These are phyloP conservation scores for Mechanitis mazaeus DNA, from an alignment of 2,888 invertebrate species.

Conservation along the genomic window DNA sequence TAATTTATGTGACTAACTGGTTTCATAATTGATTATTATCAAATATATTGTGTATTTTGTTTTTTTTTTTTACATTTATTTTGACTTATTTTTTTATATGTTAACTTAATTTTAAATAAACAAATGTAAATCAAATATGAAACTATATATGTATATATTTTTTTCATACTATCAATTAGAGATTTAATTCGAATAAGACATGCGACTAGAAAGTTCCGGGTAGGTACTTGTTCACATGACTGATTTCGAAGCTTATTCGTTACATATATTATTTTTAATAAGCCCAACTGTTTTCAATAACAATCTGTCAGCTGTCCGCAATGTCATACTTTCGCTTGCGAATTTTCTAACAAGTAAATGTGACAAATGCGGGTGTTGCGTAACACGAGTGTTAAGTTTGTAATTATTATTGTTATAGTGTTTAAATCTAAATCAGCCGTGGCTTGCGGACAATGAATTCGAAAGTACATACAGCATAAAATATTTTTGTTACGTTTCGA, in stretches of 20 bases:
- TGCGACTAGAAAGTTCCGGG: slow-evolving; percentile 23
- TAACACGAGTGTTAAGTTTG: slow-evolving; percentile 48
- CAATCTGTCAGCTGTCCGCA: slow-evolving; percentile 23
- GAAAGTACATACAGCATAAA: slow-evolving; percentile 10
- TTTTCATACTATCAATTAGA: background rate
- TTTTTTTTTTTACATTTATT: too few relatives aligned
- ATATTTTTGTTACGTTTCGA: slow-evolving; percentile 3
- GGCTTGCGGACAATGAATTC: slow-evolving; percentile 29
- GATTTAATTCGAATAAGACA: slow-evolving; percentile 14
- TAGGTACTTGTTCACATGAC: slow-evolving; percentile 19
- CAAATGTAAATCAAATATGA: background rate
- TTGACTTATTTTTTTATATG: too few relatives aligned
- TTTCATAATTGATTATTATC: too few relatives aligned
- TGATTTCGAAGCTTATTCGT: slow-evolving; percentile 18
- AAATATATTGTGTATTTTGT: too few relatives aligned
- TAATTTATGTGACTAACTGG: background rate
- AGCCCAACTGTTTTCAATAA: slow-evolving; percentile 23
- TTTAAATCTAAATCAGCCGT: slow-evolving; percentile 55
- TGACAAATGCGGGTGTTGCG: slow-evolving; percentile 26
- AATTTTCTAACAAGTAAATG: slow-evolving; percentile 50
- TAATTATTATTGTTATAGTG: slow-evolving; percentile 65
- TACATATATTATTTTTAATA: slow-evolving; percentile 23
- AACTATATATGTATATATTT: background rate
- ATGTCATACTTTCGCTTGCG: slow-evolving; percentile 58
- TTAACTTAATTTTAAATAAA: too few relatives aligned